phyloP scores from a whole-genome alignment of 1,140 invertebrate genomes.

The Drosophila melanica region DNA sequence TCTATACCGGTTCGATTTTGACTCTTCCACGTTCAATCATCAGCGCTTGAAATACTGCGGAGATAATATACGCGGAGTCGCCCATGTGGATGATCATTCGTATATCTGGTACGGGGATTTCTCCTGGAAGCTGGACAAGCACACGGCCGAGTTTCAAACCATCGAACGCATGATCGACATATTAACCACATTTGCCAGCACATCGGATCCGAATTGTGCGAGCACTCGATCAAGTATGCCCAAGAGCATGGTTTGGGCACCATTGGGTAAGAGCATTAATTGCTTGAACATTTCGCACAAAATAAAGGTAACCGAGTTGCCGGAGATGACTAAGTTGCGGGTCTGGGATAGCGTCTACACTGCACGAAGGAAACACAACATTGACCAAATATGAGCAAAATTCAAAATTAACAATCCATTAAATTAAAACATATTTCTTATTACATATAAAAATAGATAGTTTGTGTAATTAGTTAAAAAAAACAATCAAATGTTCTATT shows the following conservation, averaged over 20 bases:
- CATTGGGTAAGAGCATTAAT: constrained; percentile 54
- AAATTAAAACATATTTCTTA: background rate
- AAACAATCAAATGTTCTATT: background rate
- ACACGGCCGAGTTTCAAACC: constrained; percentile 70
- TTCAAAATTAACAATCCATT: constrained; percentile 5
- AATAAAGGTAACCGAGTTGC: constrained; percentile 75
- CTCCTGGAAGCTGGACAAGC: constrained; percentile 80
- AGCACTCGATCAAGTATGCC: constrained; percentile 32
- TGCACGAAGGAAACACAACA: background rate
- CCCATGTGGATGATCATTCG: constrained; percentile 87
- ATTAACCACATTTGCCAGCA: constrained; percentile 81
- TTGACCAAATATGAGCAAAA: background rate
- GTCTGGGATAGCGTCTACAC: constrained; percentile 64
- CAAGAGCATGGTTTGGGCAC: constrained; percentile 54
- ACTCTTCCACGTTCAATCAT: constrained; percentile 74
- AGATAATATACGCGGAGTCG: constrained; percentile 84
- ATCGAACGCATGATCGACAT: constrained; percentile 85
- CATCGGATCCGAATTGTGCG: constrained; percentile 75
- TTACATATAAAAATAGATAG: background rate
- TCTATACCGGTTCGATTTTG: constrained; percentile 84
- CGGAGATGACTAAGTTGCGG: constrained; percentile 67
- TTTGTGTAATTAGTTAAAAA: background rate
- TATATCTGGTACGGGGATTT: constrained; percentile 86
- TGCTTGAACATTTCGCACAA: constrained; percentile 83
- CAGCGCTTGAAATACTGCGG: constrained; percentile 73